Base-by-base conservation (phyloP, 2,113 vertebrate genomes). In the Ibidorhyncha struthersii region DNA sequence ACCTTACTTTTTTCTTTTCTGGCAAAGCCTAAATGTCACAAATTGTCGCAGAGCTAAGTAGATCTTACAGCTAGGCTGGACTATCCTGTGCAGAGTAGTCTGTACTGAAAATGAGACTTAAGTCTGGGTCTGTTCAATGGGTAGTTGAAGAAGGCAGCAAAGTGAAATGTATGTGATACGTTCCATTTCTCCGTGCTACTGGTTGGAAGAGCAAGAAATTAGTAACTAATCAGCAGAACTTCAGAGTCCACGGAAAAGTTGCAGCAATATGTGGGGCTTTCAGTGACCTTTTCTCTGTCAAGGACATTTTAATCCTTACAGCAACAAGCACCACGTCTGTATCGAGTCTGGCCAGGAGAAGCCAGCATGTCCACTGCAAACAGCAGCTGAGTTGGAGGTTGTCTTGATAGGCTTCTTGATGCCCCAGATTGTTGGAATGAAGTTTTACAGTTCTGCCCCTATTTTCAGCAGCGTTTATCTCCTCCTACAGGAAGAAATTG, bases 401-500 rank as follows among this genome's bases (percentile, higher is more conserved):
- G 30, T 80, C 36, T 76, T 66, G 16, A 55, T 36, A 59, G 19
- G 26, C 56, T 90, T 90, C 47, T 81, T 71, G 58, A 85, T 82
- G 53, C 29, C 61, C 56, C 45, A 69, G 30, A 32, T 53, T 76
- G 17, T 23, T 89, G 80, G 62, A 90, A 84, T 79, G 4, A 86
- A 52, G 52, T 67, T 92, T 85, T 70, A 52, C 38, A 62, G 45
- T 87, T 91, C 56, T 82, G 40, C 29, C 22, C 22, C 36, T 70
- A 30, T 72, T 96, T 85, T 87, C 43, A 73, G 45, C 56, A 94
- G 30, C 55, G 89, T 84, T 94, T 88, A 80, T 82, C 81, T 93
- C n/a, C 34, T 95, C 29, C 93, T 71, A 65, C 21, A 69, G 89
- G 81, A 94, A 59, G 73, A 93, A 96, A 93, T 63, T 91, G 66